Percentiles rank a stretch among this genome's conserved stretches.
Conservation (phyloP, 2,113 vertebrate genomes). For the Silurus meridionalis region DNA sequence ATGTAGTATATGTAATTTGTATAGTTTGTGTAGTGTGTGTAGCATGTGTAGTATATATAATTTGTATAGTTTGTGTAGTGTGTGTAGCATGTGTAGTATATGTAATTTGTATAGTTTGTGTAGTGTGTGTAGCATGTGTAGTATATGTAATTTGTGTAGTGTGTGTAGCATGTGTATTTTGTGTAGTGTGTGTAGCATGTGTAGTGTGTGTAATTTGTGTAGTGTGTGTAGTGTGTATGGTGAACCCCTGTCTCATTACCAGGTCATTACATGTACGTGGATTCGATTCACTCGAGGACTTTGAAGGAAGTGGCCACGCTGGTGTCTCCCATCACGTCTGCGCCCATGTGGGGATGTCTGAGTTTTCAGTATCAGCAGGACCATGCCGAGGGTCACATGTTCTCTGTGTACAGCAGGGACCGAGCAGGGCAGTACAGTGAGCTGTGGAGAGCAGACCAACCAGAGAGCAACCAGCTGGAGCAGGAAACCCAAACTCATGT, state of each 20-base stretch:
- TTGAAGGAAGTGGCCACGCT: constrained; percentile 92
- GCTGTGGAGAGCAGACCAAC: constrained; percentile 79
- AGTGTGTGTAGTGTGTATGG: background rate
- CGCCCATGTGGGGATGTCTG: constrained; percentile 86
- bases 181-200: too few relatives aligned
- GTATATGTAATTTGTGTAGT: too few relatives aligned
- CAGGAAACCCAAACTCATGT: constrained; percentile 53
- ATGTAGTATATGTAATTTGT: too few relatives aligned
- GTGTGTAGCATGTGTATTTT: too few relatives aligned
- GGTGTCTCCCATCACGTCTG: constrained; percentile 81
- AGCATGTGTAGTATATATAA: too few relatives aligned
- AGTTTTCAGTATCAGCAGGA: constrained; percentile 89
- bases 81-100: too few relatives aligned
- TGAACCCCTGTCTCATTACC: background rate
- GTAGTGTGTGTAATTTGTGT: background rate
- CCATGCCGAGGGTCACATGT: constrained; percentile 77
- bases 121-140: too few relatives aligned
- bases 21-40: too few relatives aligned
- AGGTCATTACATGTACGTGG: constrained; percentile 97
- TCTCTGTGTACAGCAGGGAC: constrained; percentile 86
- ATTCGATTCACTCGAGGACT: constrained; percentile 84
- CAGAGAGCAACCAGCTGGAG: constrained; percentile 48
- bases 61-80: too few relatives aligned
- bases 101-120: too few relatives aligned
- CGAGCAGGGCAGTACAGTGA: constrained; percentile 85